Conservation (phyloP, 2,888 invertebrate genomes). For the Yponomeuta evonymella region DNA sequence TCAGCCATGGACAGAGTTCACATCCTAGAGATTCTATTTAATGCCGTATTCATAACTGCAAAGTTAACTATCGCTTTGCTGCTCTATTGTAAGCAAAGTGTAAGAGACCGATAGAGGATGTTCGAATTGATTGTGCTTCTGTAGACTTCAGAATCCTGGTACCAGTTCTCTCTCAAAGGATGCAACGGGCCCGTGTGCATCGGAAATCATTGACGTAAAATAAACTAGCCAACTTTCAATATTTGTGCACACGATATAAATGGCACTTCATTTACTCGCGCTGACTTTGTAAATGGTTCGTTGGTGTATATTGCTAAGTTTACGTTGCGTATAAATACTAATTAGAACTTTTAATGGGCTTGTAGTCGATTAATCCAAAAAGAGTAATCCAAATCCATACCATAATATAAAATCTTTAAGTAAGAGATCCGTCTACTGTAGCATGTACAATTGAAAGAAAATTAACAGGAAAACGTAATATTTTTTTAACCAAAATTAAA, state of each 20-base stretch:
- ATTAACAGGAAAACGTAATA: too few species aligned
- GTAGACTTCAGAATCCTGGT: neutral
- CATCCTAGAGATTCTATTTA: constrained; percentile 36
- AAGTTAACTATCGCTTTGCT: neutral
- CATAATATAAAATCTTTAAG: too few species aligned
- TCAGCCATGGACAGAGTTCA: neutral
- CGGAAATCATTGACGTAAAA: constrained; percentile 14
- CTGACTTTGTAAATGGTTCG: neutral
- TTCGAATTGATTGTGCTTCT: neutral
- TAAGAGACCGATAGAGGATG: neutral
- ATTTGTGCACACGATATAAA: constrained; percentile 1
- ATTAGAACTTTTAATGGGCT: too few species aligned
- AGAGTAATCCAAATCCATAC: too few species aligned
- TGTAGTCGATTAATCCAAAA: too few species aligned
- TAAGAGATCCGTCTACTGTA: too few species aligned
- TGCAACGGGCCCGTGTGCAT: constrained; percentile 3
- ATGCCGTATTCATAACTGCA: neutral
- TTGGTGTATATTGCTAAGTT: neutral
- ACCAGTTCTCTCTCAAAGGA: neutral
- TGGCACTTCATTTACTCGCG: constrained; percentile 5
- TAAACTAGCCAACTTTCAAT: constrained; percentile 11
- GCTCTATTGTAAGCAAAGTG: neutral
- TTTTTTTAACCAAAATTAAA: too few species aligned
- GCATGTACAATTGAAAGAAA: too few species aligned
- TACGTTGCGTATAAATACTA: too few species aligned